phyloP scores from a whole-genome alignment of 2,888 invertebrate species.

The Oconnorella tubifera region DNA sequence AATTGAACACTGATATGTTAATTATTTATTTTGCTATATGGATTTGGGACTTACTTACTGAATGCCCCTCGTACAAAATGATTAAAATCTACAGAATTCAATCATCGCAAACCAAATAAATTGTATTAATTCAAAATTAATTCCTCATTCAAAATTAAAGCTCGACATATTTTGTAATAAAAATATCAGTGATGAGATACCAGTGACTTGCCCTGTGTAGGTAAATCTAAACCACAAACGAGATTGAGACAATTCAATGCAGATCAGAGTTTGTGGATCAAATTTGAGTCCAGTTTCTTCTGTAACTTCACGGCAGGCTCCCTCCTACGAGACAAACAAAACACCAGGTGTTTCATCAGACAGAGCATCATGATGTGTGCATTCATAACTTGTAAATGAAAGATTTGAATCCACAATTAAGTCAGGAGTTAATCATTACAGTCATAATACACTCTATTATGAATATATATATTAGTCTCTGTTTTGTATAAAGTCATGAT shows the following conservation, averaged over 20 bases:
- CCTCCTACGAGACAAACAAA: background rate
- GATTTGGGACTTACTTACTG: too few relatives aligned
- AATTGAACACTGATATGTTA: too few relatives aligned
- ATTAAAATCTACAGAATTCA: too few relatives aligned
- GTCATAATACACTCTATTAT: too few relatives aligned
- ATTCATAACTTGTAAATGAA: background rate
- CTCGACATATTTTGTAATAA: background rate
- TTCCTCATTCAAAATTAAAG: background rate
- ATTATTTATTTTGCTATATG: too few relatives aligned
- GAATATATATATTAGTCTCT: too few relatives aligned
- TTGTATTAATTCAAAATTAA: too few relatives aligned
- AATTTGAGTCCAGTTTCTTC: background rate
- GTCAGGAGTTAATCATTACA: background rate
- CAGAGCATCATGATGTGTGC: background rate
- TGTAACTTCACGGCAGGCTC: background rate
- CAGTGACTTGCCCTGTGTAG: background rate
- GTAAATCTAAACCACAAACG: background rate
- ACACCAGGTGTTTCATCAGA: background rate
- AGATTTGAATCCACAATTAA: background rate
- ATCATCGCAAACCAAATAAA: too few relatives aligned
- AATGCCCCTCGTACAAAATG: too few relatives aligned
- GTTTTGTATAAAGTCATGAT: background rate
- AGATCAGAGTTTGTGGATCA: background rate
- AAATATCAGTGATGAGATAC: background rate
- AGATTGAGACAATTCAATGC: background rate